A percentile compares a stretch with the other conserved stretches of the same genome.
These are phyloP conservation scores for Delphinapterus leucas DNA, from an alignment of 2,113 vertebrate genomes.

Conservation along the genomic window DNA sequence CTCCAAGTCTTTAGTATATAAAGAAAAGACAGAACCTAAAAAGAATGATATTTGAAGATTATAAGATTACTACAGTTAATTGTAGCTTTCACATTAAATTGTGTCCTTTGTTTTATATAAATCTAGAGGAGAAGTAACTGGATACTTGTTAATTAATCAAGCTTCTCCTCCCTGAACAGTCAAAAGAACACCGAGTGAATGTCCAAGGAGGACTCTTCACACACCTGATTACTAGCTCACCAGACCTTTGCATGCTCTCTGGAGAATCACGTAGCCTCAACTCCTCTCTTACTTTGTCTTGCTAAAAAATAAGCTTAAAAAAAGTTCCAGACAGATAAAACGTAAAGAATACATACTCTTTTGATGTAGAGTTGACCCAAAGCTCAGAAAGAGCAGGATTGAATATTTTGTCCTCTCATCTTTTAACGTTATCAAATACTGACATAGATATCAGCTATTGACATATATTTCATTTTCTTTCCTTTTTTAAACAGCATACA, in stretches of 20 bases:
- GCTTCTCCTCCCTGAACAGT: not conserved
- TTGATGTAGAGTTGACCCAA: not conserved
- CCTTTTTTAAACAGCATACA: not conserved
- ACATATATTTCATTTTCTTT: not conserved
- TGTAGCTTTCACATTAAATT: not conserved
- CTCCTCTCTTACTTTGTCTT: not conserved
- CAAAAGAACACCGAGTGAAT: not conserved
- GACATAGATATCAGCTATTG: not conserved
- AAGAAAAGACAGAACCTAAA: not conserved
- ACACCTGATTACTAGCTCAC: rapidly evolving
- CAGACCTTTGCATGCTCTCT: not conserved
- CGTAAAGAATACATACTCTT: not conserved
- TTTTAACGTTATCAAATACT: not conserved
- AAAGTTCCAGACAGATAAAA: not conserved
- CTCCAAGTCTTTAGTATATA: not conserved
- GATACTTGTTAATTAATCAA: not conserved
- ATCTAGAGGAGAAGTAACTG: not conserved
- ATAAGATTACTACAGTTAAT: not conserved
- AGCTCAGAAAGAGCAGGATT: not conserved
- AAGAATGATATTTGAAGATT: not conserved
- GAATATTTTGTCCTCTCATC: not conserved
- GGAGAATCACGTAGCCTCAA: not conserved
- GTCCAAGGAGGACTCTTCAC: not conserved
- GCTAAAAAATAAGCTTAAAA: not conserved
- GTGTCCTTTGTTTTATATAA: not conserved